Percentiles rank a stretch among this genome's conserved stretches.
Evolutionary conservation across 2,888 invertebrate genomes (phyloP).

Genomic region (Callyntrura guangdongensis): DNA sequence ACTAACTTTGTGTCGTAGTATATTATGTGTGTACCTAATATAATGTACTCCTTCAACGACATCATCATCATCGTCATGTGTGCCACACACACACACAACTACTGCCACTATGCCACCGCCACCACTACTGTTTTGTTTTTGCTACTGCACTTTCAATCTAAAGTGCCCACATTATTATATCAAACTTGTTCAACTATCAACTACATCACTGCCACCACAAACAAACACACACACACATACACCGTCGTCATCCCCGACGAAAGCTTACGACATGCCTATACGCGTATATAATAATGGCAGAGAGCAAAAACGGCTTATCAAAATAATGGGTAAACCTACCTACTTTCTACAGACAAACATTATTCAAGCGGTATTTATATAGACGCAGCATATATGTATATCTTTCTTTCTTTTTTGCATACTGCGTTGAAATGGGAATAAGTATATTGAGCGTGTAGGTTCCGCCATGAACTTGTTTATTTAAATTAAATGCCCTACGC

Average conservation of each 20-base stretch:
- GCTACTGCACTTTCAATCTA: conserved; percentile 17
- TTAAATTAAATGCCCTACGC: neutral
- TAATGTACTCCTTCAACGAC: conserved; percentile 16
- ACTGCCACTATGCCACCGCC: neutral
- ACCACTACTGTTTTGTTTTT: too few relatives aligned
- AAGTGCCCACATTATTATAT: too few relatives aligned
- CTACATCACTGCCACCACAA: too few relatives aligned
- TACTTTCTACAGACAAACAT: neutral
- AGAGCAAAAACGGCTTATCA: neutral
- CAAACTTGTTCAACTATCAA: too few relatives aligned
- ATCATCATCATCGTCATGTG: neutral
- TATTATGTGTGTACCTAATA: neutral
- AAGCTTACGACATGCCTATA: neutral
- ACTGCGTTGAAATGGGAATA: conserved; percentile 21
- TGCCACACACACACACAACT: conserved; percentile 1
- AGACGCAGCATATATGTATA: neutral
- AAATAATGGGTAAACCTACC: neutral
- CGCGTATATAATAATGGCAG: neutral
- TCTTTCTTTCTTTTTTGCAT: neutral
- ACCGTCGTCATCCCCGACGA: neutral
- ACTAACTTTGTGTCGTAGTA: neutral
- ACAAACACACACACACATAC: neutral
- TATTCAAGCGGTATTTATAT: neutral
- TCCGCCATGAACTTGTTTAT: conserved; percentile 47
- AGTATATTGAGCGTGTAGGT: conserved; percentile 23